Evolutionary conservation across 2,888 invertebrate genomes (phyloP).

Genomic region (Xanthia togata): DNA sequence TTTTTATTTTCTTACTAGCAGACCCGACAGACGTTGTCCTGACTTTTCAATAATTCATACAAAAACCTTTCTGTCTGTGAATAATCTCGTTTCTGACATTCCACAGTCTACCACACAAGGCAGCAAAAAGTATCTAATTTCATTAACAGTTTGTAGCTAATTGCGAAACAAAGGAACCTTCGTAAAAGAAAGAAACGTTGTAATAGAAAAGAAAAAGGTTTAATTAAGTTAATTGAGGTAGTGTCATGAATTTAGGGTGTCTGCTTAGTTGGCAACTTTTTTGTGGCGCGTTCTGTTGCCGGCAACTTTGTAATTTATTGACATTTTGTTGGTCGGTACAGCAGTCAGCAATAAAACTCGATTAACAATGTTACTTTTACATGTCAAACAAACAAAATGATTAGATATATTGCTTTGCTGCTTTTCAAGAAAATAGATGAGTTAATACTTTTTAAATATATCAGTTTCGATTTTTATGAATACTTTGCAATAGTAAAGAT

Average conservation of each 20-base stretch:
- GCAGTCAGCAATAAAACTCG: background rate
- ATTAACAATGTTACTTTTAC: background rate
- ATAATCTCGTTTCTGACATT: slow-evolving; percentile 19
- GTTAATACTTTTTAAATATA: too few species aligned
- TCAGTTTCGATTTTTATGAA: background rate
- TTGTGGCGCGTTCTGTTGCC: slow-evolving; percentile 29
- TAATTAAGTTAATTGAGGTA: slow-evolving; percentile 66
- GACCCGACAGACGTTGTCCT: background rate
- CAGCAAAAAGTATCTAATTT: slow-evolving; percentile 50
- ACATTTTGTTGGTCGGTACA: too few species aligned
- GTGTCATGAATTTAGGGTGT: slow-evolving; percentile 43
- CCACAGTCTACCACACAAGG: slow-evolving; percentile 25
- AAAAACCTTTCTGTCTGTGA: background rate
- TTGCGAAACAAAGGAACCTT: slow-evolving; percentile 53
- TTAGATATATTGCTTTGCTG: background rate
- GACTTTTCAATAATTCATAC: background rate
- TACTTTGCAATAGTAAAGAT: background rate
- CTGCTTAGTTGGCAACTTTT: slow-evolving; percentile 2
- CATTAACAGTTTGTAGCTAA: slow-evolving; percentile 55
- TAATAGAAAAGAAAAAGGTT: slow-evolving; percentile 44
- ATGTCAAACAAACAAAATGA: background rate
- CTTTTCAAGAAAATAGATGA: too few species aligned
- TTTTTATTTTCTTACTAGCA: too few species aligned
- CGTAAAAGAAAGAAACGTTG: slow-evolving; percentile 53
- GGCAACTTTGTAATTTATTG: background rate